Conservation (phyloP, 2,113 vertebrate species). For the Zingel zingel region DNA sequence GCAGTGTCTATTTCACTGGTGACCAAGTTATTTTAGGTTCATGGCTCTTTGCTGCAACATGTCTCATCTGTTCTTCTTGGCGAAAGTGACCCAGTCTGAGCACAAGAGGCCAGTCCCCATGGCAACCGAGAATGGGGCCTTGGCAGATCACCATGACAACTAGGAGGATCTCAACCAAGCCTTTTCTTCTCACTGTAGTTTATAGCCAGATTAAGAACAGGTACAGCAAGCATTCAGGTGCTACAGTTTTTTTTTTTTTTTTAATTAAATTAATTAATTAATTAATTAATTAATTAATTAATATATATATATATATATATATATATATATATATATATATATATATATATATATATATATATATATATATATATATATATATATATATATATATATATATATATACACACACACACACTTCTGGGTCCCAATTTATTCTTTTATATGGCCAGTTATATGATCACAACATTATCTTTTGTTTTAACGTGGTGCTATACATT, state of each 20-base stretch:
- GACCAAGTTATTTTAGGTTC: background rate
- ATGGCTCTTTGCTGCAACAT: background rate
- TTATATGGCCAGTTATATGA: too few species aligned
- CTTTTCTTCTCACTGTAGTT: constrained; percentile 13
- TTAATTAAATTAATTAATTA: too few species aligned
- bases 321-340: too few species aligned
- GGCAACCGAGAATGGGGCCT: constrained; percentile 64
- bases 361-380: too few species aligned
- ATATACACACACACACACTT: too few species aligned
- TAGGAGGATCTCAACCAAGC: constrained; percentile 50
- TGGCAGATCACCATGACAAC: constrained; percentile 74
- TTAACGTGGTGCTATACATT: background rate
- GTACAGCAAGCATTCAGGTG: background rate
- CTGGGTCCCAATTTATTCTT: too few species aligned
- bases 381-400: too few species aligned
- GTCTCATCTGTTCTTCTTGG: background rate
- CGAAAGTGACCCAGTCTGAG: constrained; percentile 44
- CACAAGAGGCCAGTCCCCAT: constrained; percentile 54
- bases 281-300: too few species aligned
- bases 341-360: too few species aligned
- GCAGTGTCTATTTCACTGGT: background rate
- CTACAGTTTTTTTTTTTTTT: too few species aligned
- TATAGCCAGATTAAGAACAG: background rate
- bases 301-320: too few species aligned
- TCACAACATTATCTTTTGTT: background rate